phyloP scores from a whole-genome alignment of 2,888 invertebrate species.

The Dinocampus coccinellae region DNA sequence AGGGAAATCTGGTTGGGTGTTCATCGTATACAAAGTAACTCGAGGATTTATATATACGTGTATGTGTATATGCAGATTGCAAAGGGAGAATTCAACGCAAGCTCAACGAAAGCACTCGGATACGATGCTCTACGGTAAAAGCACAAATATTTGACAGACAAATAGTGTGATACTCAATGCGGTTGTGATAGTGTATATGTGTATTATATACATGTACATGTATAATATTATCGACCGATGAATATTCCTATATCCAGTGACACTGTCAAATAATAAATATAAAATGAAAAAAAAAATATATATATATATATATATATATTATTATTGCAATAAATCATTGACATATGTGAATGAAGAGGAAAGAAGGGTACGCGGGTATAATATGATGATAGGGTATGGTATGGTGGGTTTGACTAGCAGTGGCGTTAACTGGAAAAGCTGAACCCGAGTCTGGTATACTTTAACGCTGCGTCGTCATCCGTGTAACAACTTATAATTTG shows the following conservation, averaged over 20 bases:
- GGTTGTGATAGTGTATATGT: constrained; percentile 52
- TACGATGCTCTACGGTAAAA: constrained; percentile 65
- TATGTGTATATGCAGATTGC: constrained; percentile 22
- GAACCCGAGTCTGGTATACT: constrained; percentile 49
- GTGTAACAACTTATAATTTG: constrained; percentile 64
- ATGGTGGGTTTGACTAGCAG: constrained; percentile 56
- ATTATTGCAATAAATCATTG: too few relatives aligned
- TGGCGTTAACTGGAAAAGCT: constrained; percentile 59
- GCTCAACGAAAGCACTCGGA: constrained; percentile 30
- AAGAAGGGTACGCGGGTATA: neutral
- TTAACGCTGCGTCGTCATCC: constrained; percentile 57
- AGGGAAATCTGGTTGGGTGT: constrained; percentile 64
- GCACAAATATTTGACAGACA: constrained; percentile 69
- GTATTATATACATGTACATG: constrained; percentile 28
- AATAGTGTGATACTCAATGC: constrained; percentile 69
- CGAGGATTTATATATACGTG: constrained; percentile 15
- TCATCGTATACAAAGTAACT: constrained; percentile 67
- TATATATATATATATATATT: too few relatives aligned
- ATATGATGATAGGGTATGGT: constrained; percentile 19
- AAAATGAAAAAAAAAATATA: too few relatives aligned
- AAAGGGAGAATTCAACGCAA: constrained; percentile 13
- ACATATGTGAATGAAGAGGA: neutral
- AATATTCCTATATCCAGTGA: constrained; percentile 29
- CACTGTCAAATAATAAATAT: too few relatives aligned
- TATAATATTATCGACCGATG: constrained; percentile 39